Conservation (phyloP, 2,797 vertebrate genomes). For the Carduelis carduelis region DNA sequence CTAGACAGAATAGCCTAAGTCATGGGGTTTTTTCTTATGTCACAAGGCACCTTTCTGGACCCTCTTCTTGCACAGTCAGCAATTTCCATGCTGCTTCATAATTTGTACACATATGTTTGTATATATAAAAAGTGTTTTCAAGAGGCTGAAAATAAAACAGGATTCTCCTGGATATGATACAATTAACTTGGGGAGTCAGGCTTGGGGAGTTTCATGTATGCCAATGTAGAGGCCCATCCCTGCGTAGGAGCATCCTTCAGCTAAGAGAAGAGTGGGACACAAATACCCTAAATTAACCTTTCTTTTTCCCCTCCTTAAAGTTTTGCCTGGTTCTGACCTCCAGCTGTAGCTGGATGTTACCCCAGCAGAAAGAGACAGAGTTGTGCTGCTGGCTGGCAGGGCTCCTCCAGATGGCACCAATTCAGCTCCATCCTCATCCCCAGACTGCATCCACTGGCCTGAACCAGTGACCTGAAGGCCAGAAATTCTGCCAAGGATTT, state of each 20-base stretch:
- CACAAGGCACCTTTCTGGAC: not conserved
- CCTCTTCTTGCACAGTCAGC: not conserved
- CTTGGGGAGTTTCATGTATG: not conserved
- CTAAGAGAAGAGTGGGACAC: not conserved
- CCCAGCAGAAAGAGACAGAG: not conserved
- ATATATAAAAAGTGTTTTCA: not conserved
- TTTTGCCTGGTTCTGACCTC: not conserved
- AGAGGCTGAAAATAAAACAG: not conserved
- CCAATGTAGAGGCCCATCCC: not conserved
- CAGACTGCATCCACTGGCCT: not conserved
- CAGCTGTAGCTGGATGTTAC: not conserved
- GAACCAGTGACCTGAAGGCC: not conserved
- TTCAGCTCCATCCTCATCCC: not conserved
- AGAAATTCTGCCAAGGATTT: not conserved
- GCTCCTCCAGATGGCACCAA: not conserved
- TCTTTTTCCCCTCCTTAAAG: not conserved
- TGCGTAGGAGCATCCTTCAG: not conserved
- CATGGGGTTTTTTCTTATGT: not conserved
- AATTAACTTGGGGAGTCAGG: not conserved
- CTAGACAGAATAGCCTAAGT: not conserved
- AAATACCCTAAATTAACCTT: not conserved
- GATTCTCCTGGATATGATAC: not conserved
- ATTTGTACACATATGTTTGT: not conserved
- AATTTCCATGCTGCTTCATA: not conserved
- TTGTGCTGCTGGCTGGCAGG: not conserved